Evolutionary conservation across 2,113 vertebrate genomes (phyloP).

Genomic region (Nematolebias whitei): DNA sequence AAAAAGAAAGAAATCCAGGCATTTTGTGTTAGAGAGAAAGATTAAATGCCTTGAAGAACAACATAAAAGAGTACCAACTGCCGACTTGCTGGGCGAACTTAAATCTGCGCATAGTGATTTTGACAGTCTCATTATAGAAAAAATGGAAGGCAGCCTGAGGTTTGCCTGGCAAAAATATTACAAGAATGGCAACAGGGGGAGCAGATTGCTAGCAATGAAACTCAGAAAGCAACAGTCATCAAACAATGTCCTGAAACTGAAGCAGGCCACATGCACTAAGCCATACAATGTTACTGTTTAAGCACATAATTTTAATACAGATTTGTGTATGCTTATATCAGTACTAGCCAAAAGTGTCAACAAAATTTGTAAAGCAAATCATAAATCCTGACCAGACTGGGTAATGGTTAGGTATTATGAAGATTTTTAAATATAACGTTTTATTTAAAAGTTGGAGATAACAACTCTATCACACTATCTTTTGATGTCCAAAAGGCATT

Average conservation of each 20-base stretch:
- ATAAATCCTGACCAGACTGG: not conserved
- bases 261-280: not conserved
- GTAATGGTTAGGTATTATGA: not conserved
- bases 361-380: not conserved
- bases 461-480: not conserved
- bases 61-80: not conserved
- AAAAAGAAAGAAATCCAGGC: not conserved
- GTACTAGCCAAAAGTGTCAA: not conserved
- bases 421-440: not conserved
- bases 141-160: not conserved
- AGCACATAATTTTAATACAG: not conserved
- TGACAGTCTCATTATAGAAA: not conserved
- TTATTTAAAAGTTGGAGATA: not conserved
- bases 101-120: not conserved
- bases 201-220: not conserved
- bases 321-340: not conserved
- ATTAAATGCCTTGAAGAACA: no score
- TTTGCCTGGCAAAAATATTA: not conserved
- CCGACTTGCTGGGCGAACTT: not conserved
- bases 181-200: not conserved
- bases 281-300: not conserved
- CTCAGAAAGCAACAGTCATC: slow-evolving; percentile 1
- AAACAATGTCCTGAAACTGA: not conserved
- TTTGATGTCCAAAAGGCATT: not conserved
- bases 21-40: not conserved